These are phyloP conservation scores for Potorous gilbertii DNA, from an alignment of 2,797 vertebrate species.

Conservation along the genomic window DNA sequence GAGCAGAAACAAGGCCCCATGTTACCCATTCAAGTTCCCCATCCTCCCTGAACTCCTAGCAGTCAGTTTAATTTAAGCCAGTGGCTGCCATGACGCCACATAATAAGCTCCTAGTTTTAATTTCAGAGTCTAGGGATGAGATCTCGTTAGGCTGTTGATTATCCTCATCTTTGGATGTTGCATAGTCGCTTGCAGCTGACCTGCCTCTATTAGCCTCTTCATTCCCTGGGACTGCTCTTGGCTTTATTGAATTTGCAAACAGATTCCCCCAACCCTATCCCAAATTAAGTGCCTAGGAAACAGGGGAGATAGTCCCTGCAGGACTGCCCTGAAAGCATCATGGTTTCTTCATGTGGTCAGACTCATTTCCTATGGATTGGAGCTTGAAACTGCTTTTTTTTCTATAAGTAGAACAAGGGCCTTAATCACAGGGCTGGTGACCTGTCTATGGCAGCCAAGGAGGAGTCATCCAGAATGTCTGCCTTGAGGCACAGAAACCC, in stretches of 20 bases:
- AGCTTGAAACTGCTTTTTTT: slow-evolving; percentile 32
- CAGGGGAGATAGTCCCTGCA: no score
- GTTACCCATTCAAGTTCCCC: background rate
- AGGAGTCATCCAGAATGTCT: background rate
- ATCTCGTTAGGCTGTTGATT: slow-evolving; percentile 77
- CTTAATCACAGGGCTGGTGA: background rate
- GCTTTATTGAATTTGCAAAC: slow-evolving; percentile 77
- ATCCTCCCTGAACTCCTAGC: background rate
- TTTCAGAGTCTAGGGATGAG: slow-evolving; percentile 69
- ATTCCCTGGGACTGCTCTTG: slow-evolving; percentile 69
- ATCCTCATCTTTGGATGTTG: slow-evolving; percentile 63
- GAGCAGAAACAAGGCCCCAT: background rate
- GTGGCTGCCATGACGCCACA: slow-evolving; percentile 59
- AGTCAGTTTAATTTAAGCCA: slow-evolving; percentile 3
- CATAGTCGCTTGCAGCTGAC: slow-evolving; percentile 78
- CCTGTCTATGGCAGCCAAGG: background rate
- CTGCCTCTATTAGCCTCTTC: slow-evolving; percentile 71
- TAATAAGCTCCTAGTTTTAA: slow-evolving; percentile 73
- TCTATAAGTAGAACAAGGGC: background rate
- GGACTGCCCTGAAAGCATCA: background rate
- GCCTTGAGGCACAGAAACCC: background rate
- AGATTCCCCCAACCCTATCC: slow-evolving; percentile 54
- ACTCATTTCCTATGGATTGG: background rate
- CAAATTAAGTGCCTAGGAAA: slow-evolving; percentile 57
- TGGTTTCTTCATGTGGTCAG: background rate